These are phyloP conservation scores for Notothenia rossii DNA, from an alignment of 2,113 vertebrate genomes.

Conservation along the genomic window DNA sequence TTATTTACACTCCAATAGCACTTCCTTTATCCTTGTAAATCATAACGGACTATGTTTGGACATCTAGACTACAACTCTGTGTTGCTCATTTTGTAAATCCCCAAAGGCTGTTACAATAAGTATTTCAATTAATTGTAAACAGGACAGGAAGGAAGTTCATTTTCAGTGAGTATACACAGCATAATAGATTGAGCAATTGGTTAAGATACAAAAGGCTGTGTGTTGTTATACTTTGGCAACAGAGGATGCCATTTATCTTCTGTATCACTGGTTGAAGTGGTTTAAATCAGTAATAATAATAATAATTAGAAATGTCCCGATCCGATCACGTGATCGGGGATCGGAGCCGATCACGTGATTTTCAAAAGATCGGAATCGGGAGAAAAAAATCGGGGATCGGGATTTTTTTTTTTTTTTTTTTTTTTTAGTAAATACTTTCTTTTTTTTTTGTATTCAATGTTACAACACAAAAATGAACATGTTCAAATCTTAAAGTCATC, in stretches of 20 bases:
- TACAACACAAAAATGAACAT: no score
- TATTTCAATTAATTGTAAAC: neutral
- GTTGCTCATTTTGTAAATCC: neutral
- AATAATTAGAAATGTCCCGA: no score
- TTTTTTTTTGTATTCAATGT: no score
- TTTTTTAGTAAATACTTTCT: no score
- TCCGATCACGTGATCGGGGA: no score
- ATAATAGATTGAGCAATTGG: neutral
- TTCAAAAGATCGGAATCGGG: no score
- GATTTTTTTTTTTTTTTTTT: no score
- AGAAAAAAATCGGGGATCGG: no score
- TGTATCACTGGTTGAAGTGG: neutral
- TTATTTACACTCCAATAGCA: neutral
- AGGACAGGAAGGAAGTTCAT: neutral
- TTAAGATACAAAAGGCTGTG: neutral
- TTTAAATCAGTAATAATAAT: constrained; percentile 1
- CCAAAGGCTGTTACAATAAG: neutral
- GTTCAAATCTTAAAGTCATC: no score
- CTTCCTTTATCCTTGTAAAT: neutral
- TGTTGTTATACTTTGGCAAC: neutral
- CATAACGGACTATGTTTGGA: neutral
- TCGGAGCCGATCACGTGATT: no score
- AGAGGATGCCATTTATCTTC: neutral
- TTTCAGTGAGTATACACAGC: neutral
- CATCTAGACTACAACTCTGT: neutral